These are phyloP conservation scores for Bicyclus anynana DNA, from an alignment of 1,140 invertebrate species.

Conservation along the genomic window DNA sequence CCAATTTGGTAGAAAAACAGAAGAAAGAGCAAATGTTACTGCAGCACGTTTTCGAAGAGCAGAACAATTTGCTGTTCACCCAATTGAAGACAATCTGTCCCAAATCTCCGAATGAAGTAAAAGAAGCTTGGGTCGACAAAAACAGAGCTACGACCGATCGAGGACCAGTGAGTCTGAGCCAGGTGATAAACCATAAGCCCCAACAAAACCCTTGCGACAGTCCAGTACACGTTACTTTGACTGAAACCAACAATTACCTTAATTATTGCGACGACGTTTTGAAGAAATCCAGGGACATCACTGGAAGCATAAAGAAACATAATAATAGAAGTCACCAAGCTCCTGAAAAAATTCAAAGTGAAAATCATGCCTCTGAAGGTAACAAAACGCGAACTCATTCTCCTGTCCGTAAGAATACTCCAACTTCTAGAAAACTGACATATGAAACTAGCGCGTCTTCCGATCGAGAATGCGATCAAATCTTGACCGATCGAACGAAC, in stretches of 20 bases:
- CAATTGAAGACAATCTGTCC: slow-evolving; percentile 77
- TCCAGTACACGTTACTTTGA: slow-evolving; percentile 48
- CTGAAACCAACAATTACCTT: slow-evolving; percentile 56
- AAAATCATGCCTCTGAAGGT: slow-evolving; percentile 26
- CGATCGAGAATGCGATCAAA: slow-evolving; percentile 54
- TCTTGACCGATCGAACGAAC: slow-evolving; percentile 69
- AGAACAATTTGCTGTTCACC: slow-evolving; percentile 77
- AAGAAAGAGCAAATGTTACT: slow-evolving; percentile 78
- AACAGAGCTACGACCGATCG: slow-evolving; percentile 27
- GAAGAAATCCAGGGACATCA: slow-evolving; percentile 61
- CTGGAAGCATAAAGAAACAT: slow-evolving; percentile 48
- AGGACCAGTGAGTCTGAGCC: slow-evolving; percentile 64
- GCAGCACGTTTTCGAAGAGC: slow-evolving; percentile 79
- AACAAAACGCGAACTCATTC: slow-evolving; percentile 43
- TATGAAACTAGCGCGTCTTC: slow-evolving; percentile 57
- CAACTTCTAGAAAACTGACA: slow-evolving; percentile 47
- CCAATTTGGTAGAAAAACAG: slow-evolving; percentile 77
- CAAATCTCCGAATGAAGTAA: slow-evolving; percentile 52
- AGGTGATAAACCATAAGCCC: slow-evolving; percentile 56
- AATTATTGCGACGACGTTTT: slow-evolving; percentile 55
- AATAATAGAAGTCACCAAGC: slow-evolving; percentile 18
- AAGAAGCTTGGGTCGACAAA: slow-evolving; percentile 58
- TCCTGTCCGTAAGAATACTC: slow-evolving; percentile 33
- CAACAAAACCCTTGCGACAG: slow-evolving; percentile 31
- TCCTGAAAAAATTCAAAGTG: slow-evolving; percentile 27